Evolutionary conservation across 2,888 invertebrate genomes (phyloP).

Genomic region (Mayetiola destructor): DNA sequence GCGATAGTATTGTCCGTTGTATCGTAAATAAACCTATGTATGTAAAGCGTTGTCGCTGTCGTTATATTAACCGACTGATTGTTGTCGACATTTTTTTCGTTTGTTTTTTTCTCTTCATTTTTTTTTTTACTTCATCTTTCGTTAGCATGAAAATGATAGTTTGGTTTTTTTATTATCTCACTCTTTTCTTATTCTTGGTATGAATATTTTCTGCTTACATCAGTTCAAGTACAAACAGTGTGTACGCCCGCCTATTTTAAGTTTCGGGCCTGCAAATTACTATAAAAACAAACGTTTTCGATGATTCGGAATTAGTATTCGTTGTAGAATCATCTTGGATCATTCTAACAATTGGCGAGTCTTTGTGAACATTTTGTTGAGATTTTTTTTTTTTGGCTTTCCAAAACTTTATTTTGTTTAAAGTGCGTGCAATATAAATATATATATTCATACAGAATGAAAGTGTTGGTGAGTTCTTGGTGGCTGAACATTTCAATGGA

Average conservation of each 20-base stretch:
- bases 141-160: background rate
- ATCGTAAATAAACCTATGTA: no score
- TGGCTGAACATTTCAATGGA: background rate
- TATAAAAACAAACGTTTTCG: slow-evolving; percentile 7
- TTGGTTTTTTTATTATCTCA: no score
- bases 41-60: no score
- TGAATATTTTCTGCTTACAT: background rate
- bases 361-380: background rate
- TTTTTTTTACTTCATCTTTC: background rate
- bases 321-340: background rate
- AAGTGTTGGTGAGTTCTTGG: slow-evolving; percentile 7
- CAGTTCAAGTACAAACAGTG: slow-evolving; percentile 6
- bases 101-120: background rate
- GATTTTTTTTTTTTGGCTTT: background rate
- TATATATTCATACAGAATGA: slow-evolving; percentile 1
- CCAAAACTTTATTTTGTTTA: background rate
- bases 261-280: background rate
- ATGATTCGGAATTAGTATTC: slow-evolving; percentile 1
- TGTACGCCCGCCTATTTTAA: background rate
- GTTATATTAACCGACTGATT: no score
- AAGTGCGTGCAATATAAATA: no score
- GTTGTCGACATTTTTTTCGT: background rate
- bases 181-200: no score
- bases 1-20: no score
- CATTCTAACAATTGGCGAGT: background rate